phyloP scores from a whole-genome alignment of 2,797 vertebrate genomes.

The Scarus forsteni region DNA sequence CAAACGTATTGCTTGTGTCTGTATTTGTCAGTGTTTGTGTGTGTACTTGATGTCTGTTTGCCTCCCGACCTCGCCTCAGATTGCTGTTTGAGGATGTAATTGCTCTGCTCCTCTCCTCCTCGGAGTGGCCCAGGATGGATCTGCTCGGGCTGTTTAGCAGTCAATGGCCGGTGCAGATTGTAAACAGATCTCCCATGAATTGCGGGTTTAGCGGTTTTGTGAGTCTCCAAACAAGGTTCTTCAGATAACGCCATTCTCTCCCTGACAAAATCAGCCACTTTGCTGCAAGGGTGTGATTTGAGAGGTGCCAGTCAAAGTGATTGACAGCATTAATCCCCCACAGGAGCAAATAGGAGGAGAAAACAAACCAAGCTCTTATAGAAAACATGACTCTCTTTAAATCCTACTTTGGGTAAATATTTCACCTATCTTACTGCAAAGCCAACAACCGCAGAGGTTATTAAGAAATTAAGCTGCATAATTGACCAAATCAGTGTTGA shows the following conservation, averaged over 20 bases:
- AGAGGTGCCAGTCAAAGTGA: conserved; percentile 87
- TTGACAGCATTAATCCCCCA: conserved; percentile 88
- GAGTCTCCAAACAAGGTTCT: conserved; percentile 89
- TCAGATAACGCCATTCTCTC: conserved; percentile 85
- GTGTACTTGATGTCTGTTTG: conserved; percentile 82
- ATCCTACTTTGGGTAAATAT: conserved; percentile 85
- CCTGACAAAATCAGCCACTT: conserved; percentile 88
- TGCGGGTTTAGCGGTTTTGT: conserved; percentile 88
- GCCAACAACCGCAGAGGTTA: conserved; percentile 55
- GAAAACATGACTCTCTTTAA: conserved; percentile 84
- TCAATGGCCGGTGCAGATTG: conserved; percentile 87
- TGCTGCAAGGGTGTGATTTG: conserved; percentile 87
- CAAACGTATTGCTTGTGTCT: conserved; percentile 79
- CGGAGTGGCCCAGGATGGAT: conserved; percentile 83
- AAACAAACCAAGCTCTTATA: conserved; percentile 85
- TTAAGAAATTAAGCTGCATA: conserved; percentile 58
- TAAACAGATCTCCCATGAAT: conserved; percentile 90
- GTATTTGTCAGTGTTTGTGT: conserved; percentile 81
- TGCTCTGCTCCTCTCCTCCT: conserved; percentile 85
- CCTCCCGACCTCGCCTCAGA: conserved; percentile 79
- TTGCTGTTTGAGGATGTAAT: conserved; percentile 87
- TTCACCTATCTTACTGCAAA: conserved; percentile 68
- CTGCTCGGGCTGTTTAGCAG: conserved; percentile 86
- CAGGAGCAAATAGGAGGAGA: conserved; percentile 85
- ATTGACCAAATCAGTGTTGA: conserved; percentile 63